Conservation (phyloP, 2,113 vertebrate genomes). For the Rhinogobius similis region DNA sequence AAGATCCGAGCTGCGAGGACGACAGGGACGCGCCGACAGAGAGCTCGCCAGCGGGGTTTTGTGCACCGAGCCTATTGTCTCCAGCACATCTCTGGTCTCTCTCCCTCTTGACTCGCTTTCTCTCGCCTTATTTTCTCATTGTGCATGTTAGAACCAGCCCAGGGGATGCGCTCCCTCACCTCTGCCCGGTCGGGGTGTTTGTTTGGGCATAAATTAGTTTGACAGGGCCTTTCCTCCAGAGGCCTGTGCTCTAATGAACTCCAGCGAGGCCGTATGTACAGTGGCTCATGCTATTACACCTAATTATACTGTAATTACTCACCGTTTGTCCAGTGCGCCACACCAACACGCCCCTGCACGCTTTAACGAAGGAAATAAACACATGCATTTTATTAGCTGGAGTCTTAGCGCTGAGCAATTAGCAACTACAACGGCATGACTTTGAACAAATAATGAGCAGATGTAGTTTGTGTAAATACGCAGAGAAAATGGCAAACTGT, state of each 20-base stretch:
- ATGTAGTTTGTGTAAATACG: not conserved
- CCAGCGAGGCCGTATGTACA: conserved; percentile 20
- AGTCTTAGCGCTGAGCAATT: not conserved
- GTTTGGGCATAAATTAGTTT: conserved; percentile 41
- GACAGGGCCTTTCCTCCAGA: conserved; percentile 29
- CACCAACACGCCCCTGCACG: not conserved
- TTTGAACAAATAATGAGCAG: not conserved
- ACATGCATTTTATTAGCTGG: not conserved
- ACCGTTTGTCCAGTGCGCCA: conserved; percentile 1
- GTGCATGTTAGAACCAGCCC: conserved; percentile 40
- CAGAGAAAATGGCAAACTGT: not conserved
- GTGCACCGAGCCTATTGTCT: no score
- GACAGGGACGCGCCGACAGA: no score
- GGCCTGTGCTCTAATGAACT: conserved; percentile 48
- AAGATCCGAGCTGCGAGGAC: no score
- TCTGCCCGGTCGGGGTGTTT: conserved; percentile 7
- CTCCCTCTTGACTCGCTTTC: not conserved
- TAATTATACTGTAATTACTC: conserved; percentile 41
- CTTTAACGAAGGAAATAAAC: conserved; percentile 1
- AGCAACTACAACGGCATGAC: not conserved
- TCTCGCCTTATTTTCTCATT: conserved; percentile 11
- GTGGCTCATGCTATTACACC: conserved; percentile 30
- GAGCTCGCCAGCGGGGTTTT: no score
- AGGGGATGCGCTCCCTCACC: conserved; percentile 13
- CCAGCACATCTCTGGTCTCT: not conserved